Percentiles rank a stretch among this genome's conserved stretches.
phyloP scores from a whole-genome alignment of 2,797 vertebrate genomes.

The Carapus acus region DNA sequence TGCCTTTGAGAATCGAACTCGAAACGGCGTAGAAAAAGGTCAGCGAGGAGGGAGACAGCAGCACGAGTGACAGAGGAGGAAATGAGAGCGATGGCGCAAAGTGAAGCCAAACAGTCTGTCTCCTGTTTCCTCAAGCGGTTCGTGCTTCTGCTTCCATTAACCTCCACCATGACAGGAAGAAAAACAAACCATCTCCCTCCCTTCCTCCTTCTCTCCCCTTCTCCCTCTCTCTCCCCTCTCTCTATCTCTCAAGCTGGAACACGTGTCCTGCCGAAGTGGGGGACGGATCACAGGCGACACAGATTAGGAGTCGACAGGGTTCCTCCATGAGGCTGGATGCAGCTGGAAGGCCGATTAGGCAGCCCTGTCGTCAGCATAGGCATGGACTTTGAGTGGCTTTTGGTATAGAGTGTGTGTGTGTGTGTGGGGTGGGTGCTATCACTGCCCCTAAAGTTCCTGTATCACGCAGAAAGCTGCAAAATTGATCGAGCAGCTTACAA shows the following conservation, averaged over 20 bases:
- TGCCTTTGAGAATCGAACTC: constrained; percentile 3
- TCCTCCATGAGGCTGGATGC: constrained; percentile 62
- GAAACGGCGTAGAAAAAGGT: constrained; percentile 14
- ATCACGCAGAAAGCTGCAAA: constrained; percentile 57
- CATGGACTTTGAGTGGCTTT: too few relatives aligned
- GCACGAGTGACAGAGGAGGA: constrained; percentile 33
- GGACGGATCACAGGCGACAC: constrained; percentile 59
- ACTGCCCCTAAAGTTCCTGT: constrained; percentile 53
- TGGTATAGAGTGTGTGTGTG: too few relatives aligned
- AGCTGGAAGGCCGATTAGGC: constrained; percentile 63
- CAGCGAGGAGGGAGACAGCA: constrained; percentile 11
- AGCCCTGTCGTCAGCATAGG: constrained; percentile 48
- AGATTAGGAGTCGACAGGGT: constrained; percentile 66
- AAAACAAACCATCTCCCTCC: constrained; percentile 54
- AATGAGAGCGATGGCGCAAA: constrained; percentile 39
- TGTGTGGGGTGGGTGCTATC: too few relatives aligned
- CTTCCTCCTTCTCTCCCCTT: constrained; percentile 2
- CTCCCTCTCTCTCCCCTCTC: constrained; percentile 24
- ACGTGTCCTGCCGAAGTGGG: constrained; percentile 47
- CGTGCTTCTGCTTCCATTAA: constrained; percentile 62
- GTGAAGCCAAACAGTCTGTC: constrained; percentile 58
- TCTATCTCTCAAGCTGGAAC: constrained; percentile 34
- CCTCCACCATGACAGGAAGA: constrained; percentile 57
- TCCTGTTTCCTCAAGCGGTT: constrained; percentile 59
- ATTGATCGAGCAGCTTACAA: constrained; percentile 57